These are phyloP conservation scores for Cataglyphis altisquamis DNA, from an alignment of 2,888 invertebrate genomes.

Conservation along the genomic window DNA sequence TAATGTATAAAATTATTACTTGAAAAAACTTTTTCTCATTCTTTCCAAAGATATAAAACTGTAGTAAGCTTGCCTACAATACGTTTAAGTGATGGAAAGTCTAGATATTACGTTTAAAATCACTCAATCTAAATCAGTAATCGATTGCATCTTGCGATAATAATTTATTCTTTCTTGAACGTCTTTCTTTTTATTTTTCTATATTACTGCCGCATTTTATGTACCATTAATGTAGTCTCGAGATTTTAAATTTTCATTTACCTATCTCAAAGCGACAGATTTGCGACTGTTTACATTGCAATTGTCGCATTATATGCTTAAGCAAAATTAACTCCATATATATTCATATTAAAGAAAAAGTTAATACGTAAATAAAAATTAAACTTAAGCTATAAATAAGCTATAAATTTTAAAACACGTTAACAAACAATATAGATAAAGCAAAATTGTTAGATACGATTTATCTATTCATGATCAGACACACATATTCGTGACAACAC, in stretches of 20 bases:
- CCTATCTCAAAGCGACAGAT: constrained; percentile 6
- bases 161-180: constrained; percentile 60
- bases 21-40: not conserved
- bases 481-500: constrained; percentile 1
- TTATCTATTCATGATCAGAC: not conserved
- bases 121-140: constrained; percentile 53
- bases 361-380: constrained; percentile 8
- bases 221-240: not conserved
- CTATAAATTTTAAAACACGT: not conserved
- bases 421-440: not conserved
- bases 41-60: not conserved
- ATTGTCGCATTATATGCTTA: constrained; percentile 13
- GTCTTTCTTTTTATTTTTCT: not conserved
- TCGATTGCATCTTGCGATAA: constrained; percentile 48
- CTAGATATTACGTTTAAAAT: constrained; percentile 45
- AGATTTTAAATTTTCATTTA: constrained; percentile 26
- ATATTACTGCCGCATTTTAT: not conserved
- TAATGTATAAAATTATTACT: not conserved
- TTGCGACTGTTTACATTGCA: not conserved
- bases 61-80: constrained; percentile 2
- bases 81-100: constrained; percentile 58
- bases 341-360: not conserved
- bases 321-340: not conserved
- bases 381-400: not conserved
- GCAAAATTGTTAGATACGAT: not conserved